A percentile compares a stretch with the other conserved stretches of the same genome.
Conservation (phyloP, 2,113 vertebrate genomes). For the Pseudopipra pipra region DNA sequence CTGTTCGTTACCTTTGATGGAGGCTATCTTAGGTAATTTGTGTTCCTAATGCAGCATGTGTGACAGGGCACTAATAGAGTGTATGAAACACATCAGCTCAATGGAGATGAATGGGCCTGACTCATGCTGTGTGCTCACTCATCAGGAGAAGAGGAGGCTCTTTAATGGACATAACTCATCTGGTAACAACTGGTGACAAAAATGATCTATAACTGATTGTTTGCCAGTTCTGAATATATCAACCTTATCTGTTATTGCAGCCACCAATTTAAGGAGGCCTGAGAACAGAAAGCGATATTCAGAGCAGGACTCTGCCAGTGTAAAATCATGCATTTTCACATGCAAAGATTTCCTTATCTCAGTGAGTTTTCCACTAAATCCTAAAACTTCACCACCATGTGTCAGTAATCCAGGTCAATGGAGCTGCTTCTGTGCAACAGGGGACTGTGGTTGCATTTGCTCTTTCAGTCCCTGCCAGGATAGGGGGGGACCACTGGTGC, state of each 20-base stretch:
- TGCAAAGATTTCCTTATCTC: background rate
- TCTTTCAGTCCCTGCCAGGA: background rate
- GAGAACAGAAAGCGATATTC: background rate
- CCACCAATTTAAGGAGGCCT: background rate
- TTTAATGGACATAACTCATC: background rate
- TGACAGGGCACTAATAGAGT: slow-evolving; percentile 23
- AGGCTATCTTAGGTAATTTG: slow-evolving; percentile 91
- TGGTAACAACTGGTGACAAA: background rate
- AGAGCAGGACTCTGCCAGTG: background rate
- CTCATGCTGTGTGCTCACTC: background rate
- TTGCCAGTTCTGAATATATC: background rate
- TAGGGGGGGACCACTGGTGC: background rate
- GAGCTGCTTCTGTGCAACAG: background rate
- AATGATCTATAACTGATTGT: background rate
- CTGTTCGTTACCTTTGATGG: slow-evolving; percentile 90
- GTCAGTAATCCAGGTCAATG: background rate
- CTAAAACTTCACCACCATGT: background rate
- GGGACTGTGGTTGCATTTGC: background rate
- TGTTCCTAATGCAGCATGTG: slow-evolving; percentile 41
- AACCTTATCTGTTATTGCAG: background rate
- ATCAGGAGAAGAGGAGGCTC: slow-evolving; percentile 3
- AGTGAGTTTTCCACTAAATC: background rate
- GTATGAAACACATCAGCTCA: background rate
- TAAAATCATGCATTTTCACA: background rate
- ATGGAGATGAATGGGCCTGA: slow-evolving; percentile 40